Evolutionary conservation across 1,140 invertebrate species (phyloP).

Genomic region (Chrysomallon squamiferum): DNA sequence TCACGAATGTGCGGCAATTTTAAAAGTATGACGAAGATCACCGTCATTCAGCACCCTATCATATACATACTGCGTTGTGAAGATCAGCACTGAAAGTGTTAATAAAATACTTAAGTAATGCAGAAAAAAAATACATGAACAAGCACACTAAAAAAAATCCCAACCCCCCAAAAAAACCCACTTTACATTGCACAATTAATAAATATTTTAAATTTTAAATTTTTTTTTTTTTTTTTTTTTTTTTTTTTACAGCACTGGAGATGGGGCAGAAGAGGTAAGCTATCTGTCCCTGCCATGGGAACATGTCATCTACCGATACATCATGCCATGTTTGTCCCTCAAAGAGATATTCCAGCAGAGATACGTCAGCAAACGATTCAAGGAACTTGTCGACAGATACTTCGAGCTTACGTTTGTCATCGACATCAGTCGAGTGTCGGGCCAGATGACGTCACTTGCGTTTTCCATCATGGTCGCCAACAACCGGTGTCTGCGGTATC

Average conservation of each 20-base stretch:
- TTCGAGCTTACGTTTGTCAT: slow-evolving; percentile 35
- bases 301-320: slow-evolving; percentile 44
- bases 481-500: slow-evolving; percentile 25
- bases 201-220: too few relatives aligned
- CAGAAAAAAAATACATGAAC: too few relatives aligned
- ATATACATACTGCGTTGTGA: too few relatives aligned
- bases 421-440: slow-evolving; percentile 33
- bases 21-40: too few relatives aligned
- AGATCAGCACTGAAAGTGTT: too few relatives aligned
- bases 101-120: too few relatives aligned
- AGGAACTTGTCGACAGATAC: slow-evolving; percentile 34
- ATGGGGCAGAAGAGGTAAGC: slow-evolving; percentile 6
- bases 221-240: too few relatives aligned
- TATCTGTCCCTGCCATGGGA: slow-evolving; percentile 51
- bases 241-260: background rate
- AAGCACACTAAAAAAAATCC: too few relatives aligned
- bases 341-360: slow-evolving; percentile 41
- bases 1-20: too few relatives aligned
- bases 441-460: slow-evolving; percentile 29
- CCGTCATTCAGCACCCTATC: too few relatives aligned
- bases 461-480: slow-evolving; percentile 43
- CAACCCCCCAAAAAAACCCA: too few relatives aligned
- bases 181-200: too few relatives aligned
- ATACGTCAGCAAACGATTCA: slow-evolving; percentile 24
- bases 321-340: slow-evolving; percentile 38